phyloP scores from a whole-genome alignment of 2,888 invertebrate species.

The Drosophila gaucha region DNA sequence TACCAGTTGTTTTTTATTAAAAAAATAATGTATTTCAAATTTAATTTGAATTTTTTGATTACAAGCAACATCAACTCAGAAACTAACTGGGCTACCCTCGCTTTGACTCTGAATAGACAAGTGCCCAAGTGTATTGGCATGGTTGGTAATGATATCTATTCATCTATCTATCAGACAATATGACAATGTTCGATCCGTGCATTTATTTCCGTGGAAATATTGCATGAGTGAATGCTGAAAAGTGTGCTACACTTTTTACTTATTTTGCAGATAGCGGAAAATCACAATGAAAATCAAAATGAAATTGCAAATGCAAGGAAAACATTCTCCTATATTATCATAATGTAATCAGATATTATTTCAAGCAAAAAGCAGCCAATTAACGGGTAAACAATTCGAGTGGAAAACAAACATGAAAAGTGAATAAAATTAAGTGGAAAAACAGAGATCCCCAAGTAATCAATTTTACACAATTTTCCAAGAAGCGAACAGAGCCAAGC shows the following conservation, averaged over 20 bases:
- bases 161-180: background rate
- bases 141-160: background rate
- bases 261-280: conserved; percentile 11
- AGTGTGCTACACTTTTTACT: conserved; percentile 37
- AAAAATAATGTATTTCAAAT: too few species aligned
- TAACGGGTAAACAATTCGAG: conserved; percentile 2
- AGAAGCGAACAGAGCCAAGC: conserved; percentile 15
- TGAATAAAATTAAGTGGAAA: conserved; percentile 8
- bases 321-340: background rate
- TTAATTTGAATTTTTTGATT: too few species aligned
- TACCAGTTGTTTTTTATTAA: too few species aligned
- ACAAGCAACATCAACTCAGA: background rate
- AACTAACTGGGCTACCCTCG: conserved; percentile 10
- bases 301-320: background rate
- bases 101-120: background rate
- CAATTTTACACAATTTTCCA: too few species aligned
- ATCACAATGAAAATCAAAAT: conserved; percentile 11
- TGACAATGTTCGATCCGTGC: background rate
- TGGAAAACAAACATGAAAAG: background rate
- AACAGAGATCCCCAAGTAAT: background rate
- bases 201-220: conserved; percentile 7
- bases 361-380: conserved; percentile 8
- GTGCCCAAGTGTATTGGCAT: background rate
- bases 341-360: background rate
- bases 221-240: conserved; percentile 23